These are phyloP conservation scores for Muscicapa comitata DNA, from an alignment of 2,797 vertebrate genomes.

Conservation along the genomic window DNA sequence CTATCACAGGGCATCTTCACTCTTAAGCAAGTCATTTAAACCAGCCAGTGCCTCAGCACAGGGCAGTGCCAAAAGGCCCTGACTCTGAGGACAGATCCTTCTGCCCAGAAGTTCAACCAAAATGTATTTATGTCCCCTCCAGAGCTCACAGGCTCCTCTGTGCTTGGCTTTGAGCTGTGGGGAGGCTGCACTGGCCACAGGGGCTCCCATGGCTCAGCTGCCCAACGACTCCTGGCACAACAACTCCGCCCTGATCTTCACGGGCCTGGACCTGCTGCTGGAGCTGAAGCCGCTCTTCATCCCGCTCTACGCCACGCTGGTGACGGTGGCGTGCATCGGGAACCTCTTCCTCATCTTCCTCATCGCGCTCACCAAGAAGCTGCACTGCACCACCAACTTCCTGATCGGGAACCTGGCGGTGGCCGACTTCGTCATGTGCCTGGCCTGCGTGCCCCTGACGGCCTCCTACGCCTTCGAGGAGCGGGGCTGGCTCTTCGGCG, in stretches of 20 bases:
- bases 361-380: conserved; percentile 82
- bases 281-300: conserved; percentile 84
- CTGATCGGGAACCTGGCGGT: conserved; percentile 86
- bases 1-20: background rate
- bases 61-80: background rate
- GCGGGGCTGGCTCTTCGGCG: conserved; percentile 85
- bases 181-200: accelerated
- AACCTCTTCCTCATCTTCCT: conserved; percentile 86
- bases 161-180: background rate
- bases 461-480: conserved; percentile 84
- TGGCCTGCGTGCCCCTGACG: conserved; percentile 85
- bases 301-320: conserved; percentile 80
- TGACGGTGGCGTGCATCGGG: conserved; percentile 81
- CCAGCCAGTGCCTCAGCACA: accelerated
- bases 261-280: conserved; percentile 82
- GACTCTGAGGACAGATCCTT: accelerated
- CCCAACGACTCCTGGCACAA: conserved; percentile 73
- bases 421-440: conserved; percentile 85
- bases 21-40: background rate
- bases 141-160: background rate
- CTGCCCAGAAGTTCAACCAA: background rate
- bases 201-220: conserved; percentile 13
- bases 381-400: conserved; percentile 88
- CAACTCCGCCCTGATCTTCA: conserved; percentile 66
- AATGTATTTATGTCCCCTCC: accelerated